Evolutionary conservation across 2,888 invertebrate species (phyloP).

Genomic region (Cantharis rustica): DNA sequence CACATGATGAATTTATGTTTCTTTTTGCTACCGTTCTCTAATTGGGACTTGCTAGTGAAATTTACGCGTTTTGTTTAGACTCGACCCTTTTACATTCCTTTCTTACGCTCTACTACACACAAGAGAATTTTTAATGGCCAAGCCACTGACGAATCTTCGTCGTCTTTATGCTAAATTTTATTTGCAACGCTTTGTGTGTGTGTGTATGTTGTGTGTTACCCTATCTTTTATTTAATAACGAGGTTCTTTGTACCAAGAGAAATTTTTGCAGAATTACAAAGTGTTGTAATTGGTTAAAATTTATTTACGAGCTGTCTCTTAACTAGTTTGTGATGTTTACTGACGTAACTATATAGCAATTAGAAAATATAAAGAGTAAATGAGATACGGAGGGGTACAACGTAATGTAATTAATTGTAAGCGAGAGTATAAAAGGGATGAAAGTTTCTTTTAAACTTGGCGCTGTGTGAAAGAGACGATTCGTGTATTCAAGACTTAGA

Average conservation of each 20-base stretch:
- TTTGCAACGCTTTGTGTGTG: conserved; percentile 18
- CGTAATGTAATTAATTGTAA: conserved; percentile 35
- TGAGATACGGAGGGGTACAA: conserved; percentile 10
- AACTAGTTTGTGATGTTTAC: neutral
- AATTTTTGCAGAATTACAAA: neutral
- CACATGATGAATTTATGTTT: conserved; percentile 42
- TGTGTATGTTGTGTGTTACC: conserved; percentile 16
- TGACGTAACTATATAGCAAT: neutral
- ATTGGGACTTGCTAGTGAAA: conserved; percentile 39
- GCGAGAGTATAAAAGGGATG: conserved; percentile 24
- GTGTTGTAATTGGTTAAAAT: neutral
- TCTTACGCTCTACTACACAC: conserved; percentile 37
- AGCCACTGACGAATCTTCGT: conserved; percentile 40
- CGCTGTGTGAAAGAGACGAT: conserved; percentile 14
- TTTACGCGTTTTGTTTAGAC: conserved; percentile 39
- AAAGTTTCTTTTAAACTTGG: conserved; percentile 27
- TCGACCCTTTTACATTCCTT: conserved; percentile 33
- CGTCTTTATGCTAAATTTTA: conserved; percentile 30
- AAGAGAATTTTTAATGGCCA: conserved; percentile 39
- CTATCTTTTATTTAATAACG: conserved; percentile 12
- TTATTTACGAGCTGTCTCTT: neutral
- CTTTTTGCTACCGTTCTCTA: conserved; percentile 37
- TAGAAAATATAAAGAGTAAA: conserved; percentile 1
- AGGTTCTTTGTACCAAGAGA: conserved; percentile 20
- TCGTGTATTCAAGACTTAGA: conserved; percentile 29